Percentiles rank a stretch among this genome's conserved stretches.
These are phyloP conservation scores for Melanotaenia pygmaea DNA, from an alignment of 2,797 vertebrate genomes.

Conservation along the genomic window DNA sequence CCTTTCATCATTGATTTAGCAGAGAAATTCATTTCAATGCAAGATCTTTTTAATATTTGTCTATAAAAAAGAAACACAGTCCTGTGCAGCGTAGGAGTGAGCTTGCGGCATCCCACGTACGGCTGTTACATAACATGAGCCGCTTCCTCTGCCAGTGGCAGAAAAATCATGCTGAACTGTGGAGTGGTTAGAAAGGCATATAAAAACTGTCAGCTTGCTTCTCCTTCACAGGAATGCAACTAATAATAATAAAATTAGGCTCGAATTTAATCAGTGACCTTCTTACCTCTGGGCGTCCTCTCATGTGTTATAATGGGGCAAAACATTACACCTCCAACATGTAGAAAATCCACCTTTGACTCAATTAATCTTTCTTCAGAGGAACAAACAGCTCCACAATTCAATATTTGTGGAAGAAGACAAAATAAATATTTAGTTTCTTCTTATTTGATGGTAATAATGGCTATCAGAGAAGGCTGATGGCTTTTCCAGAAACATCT, in stretches of 20 bases:
- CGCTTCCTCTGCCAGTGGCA: conserved; percentile 57
- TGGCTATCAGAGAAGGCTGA: conserved; percentile 1
- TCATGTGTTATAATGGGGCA: conserved; percentile 17
- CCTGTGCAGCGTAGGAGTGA: conserved; percentile 56
- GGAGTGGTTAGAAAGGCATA: conserved; percentile 38
- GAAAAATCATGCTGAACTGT: conserved; percentile 63
- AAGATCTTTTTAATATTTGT: conserved; percentile 45
- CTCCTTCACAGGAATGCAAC: conserved; percentile 19
- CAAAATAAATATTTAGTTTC: neutral
- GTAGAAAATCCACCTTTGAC: conserved; percentile 46
- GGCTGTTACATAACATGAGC: conserved; percentile 65
- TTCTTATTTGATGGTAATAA: conserved; percentile 32
- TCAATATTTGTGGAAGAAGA: conserved; percentile 5
- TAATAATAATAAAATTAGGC: conserved; percentile 7
- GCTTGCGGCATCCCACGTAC: conserved; percentile 58
- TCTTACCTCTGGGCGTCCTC: conserved; percentile 33
- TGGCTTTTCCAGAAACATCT: conserved; percentile 37
- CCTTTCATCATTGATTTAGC: conserved; percentile 28
- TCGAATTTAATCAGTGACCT: conserved; percentile 37
- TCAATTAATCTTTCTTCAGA: conserved; percentile 25
- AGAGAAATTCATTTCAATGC: conserved; percentile 23
- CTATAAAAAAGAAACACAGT: conserved; percentile 50
- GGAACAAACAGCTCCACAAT: conserved; percentile 20
- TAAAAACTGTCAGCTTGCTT: conserved; percentile 25
- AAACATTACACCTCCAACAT: conserved; percentile 29